Conservation (phyloP, 2,888 invertebrate species). For the Spilosoma lubricipeda region DNA sequence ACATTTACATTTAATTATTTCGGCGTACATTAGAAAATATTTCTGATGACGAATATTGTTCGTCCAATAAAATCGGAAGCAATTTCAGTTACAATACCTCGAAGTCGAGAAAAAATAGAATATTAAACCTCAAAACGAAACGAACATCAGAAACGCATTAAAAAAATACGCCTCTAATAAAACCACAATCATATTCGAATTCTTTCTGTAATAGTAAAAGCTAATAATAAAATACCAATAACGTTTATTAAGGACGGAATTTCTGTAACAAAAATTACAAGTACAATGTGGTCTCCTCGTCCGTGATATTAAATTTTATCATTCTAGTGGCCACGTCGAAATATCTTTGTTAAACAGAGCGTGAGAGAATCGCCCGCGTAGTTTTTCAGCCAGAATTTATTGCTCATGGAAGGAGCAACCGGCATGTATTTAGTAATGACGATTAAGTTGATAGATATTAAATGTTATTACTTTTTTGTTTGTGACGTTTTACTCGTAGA, state of each 20-base stretch:
- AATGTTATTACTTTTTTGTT: conserved; percentile 15
- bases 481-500: not conserved
- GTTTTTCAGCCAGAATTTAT: conserved; percentile 65
- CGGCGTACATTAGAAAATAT: not conserved
- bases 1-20: not conserved
- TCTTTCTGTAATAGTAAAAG: conserved; percentile 33
- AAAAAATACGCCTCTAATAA: conserved; percentile 40
- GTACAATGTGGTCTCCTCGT: conserved; percentile 48
- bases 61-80: not conserved
- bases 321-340: conserved; percentile 66
- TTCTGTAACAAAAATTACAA: conserved; percentile 64
- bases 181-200: conserved; percentile 43
- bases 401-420: conserved; percentile 31
- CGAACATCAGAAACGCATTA: conserved; percentile 31
- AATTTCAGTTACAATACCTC: conserved; percentile 3
- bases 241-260: conserved; percentile 59
- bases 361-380: conserved; percentile 58
- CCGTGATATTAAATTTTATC: conserved; percentile 78
- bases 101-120: not conserved
- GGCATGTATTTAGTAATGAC: conserved; percentile 36
- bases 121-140: conserved; percentile 6
- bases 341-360: conserved; percentile 76
- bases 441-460: conserved; percentile 29
- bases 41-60: not conserved
- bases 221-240: conserved; percentile 65